Conservation (phyloP, 2,113 vertebrate species). For the Melospiza georgiana region DNA sequence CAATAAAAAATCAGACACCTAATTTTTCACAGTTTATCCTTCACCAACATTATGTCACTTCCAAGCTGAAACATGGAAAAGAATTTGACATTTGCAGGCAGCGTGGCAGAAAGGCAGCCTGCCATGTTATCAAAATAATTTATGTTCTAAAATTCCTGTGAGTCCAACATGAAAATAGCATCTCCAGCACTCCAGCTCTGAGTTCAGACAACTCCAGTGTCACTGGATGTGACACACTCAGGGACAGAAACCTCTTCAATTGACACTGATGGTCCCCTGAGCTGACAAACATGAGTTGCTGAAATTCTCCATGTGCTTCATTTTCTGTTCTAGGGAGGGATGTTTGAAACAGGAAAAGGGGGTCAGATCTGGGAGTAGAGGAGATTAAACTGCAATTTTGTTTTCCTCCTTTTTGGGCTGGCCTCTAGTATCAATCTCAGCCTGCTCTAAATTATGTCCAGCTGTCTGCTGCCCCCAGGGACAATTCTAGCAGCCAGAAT, state of each 20-base stretch:
- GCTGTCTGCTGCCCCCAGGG: slow-evolving; percentile 40
- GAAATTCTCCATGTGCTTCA: not conserved
- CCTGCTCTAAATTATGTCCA: slow-evolving; percentile 57
- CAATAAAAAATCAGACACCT: slow-evolving; percentile 52
- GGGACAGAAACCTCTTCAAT: slow-evolving; percentile 31
- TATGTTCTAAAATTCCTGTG: slow-evolving; percentile 69
- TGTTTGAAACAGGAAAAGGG: slow-evolving; percentile 42
- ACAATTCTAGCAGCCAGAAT: slow-evolving; percentile 45
- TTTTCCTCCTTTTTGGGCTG: slow-evolving; percentile 18
- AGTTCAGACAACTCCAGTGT: slow-evolving; percentile 45
- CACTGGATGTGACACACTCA: not conserved
- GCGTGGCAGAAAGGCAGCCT: slow-evolving; percentile 61
- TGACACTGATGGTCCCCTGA: not conserved
- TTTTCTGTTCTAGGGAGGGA: not conserved
- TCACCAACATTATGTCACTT: slow-evolving; percentile 61
- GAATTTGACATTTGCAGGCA: slow-evolving; percentile 54
- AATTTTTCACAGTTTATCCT: slow-evolving; percentile 59
- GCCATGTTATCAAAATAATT: slow-evolving; percentile 72
- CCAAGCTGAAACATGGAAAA: slow-evolving; percentile 44
- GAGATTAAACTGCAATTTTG: slow-evolving; percentile 58
- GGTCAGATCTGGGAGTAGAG: slow-evolving; percentile 45
- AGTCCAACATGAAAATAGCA: slow-evolving; percentile 59
- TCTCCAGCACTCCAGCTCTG: slow-evolving; percentile 32
- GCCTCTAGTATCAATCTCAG: slow-evolving; percentile 40
- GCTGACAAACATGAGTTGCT: slow-evolving; percentile 11